Percentiles rank a stretch among this genome's conserved stretches.
These are phyloP conservation scores for Triplophysa rosa DNA, from an alignment of 2,113 vertebrate genomes.

Conservation along the genomic window DNA sequence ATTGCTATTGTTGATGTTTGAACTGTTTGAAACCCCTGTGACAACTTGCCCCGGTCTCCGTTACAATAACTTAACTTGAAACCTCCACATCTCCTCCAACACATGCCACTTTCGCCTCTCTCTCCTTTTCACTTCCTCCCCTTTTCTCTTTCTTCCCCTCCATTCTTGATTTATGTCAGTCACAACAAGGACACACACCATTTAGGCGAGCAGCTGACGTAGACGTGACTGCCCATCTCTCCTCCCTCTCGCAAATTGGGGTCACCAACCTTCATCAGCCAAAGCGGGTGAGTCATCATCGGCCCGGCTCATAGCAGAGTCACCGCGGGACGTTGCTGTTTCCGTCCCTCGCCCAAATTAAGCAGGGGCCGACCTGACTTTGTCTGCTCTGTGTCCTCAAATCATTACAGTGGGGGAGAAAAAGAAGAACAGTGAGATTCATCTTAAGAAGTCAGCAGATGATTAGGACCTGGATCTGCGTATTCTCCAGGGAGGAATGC, in stretches of 20 bases:
- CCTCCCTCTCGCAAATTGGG: constrained; percentile 74
- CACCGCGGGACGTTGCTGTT: constrained; percentile 55
- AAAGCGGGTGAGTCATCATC: constrained; percentile 70
- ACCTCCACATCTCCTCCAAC: not conserved
- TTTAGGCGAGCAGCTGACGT: constrained; percentile 73
- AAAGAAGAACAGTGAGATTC: constrained; percentile 52
- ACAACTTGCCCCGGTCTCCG: not conserved
- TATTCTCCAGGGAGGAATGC: not conserved
- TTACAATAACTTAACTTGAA: constrained; percentile 1
- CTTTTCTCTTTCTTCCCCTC: not conserved
- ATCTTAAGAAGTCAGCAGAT: constrained; percentile 17
- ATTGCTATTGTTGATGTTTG: no score
- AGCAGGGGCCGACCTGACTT: constrained; percentile 71
- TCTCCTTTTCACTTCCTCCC: not conserved
- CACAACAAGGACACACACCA: constrained; percentile 78
- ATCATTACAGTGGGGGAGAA: constrained; percentile 60
- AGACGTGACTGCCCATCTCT: constrained; percentile 61
- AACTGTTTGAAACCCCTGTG: not conserved
- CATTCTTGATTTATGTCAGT: constrained; percentile 74
- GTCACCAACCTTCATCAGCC: constrained; percentile 72
- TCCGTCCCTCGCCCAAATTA: constrained; percentile 70
- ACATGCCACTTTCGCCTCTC: not conserved
- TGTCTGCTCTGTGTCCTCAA: constrained; percentile 74
- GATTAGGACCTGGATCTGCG: not conserved
- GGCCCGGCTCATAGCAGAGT: constrained; percentile 41